These are phyloP conservation scores for Xyliphius kryptos DNA, from an alignment of 2,113 vertebrate genomes.

Conservation along the genomic window DNA sequence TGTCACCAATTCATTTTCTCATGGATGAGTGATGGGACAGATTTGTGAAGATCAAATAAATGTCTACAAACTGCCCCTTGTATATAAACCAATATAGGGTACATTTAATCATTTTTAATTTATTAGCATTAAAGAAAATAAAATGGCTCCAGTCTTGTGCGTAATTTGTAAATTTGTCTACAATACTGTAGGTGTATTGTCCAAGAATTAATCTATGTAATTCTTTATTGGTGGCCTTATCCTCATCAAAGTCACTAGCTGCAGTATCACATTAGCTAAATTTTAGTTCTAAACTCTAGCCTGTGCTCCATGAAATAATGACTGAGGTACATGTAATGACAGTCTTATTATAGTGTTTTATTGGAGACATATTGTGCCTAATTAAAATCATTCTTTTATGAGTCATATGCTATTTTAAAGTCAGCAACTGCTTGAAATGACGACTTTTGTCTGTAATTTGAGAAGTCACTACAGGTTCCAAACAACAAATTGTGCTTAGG, in stretches of 20 bases:
- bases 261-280: slow-evolving; percentile 41
- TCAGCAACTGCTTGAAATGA: slow-evolving; percentile 61
- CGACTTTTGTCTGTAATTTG: slow-evolving; percentile 60
- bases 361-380: slow-evolving; percentile 52
- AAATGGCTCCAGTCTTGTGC: no score
- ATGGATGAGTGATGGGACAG: no score
- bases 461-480: slow-evolving; percentile 42
- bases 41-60: no score
- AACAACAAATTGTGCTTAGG: slow-evolving; percentile 46
- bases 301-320: slow-evolving; percentile 51
- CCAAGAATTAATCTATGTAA: slow-evolving; percentile 33
- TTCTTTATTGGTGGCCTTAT: slow-evolving; percentile 58
- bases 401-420: slow-evolving; percentile 66
- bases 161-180: no score
- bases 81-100: no score
- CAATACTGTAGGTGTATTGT: neutral
- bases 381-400: slow-evolving; percentile 69
- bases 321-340: slow-evolving; percentile 50
- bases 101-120: no score
- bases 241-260: slow-evolving; percentile 41
- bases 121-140: no score
- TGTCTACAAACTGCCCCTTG: no score
- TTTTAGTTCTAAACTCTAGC: no score
- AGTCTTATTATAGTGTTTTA: slow-evolving; percentile 56
- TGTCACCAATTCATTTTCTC: no score